These are phyloP conservation scores for Diarsia mendica DNA, from an alignment of 2,888 invertebrate genomes.

Conservation along the genomic window DNA sequence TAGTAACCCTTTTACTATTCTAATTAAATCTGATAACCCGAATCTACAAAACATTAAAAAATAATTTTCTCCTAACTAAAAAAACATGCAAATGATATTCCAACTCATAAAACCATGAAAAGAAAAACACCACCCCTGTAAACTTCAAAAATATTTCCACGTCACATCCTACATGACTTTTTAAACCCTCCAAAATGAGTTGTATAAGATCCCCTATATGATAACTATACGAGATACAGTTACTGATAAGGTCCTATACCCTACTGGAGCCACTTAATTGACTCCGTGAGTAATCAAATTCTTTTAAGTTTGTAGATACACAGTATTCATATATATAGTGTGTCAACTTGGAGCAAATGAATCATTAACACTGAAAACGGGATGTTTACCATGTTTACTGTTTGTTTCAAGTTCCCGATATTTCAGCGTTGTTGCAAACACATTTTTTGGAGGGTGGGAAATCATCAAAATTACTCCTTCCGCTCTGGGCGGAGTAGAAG, in stretches of 20 bases:
- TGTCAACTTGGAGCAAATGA: neutral
- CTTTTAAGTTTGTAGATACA: constrained; percentile 61
- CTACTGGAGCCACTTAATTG: constrained; percentile 70
- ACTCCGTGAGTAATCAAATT: constrained; percentile 78
- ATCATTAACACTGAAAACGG: too few species aligned
- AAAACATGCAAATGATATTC: constrained; percentile 7
- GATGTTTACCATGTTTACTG: too few species aligned
- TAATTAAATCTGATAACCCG: neutral
- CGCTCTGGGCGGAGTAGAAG: too few species aligned
- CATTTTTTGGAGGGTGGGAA: too few species aligned
- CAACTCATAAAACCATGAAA: neutral
- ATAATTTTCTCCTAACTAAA: neutral
- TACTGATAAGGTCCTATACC: constrained; percentile 64
- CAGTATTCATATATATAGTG: neutral
- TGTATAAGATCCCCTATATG: constrained; percentile 68
- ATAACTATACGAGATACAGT: constrained; percentile 69
- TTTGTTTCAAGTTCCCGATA: too few species aligned
- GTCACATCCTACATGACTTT: constrained; percentile 38
- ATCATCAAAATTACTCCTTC: too few species aligned
- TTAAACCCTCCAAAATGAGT: constrained; percentile 65
- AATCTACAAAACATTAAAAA: neutral
- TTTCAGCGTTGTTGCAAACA: too few species aligned
- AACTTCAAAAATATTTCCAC: constrained; percentile 23
- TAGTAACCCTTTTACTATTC: neutral
- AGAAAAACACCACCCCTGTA: constrained; percentile 10